Percentiles rank a stretch among this genome's conserved stretches.
These are phyloP conservation scores for Orientallactaga sibirica DNA, from an alignment of 2,797 vertebrate species.

Conservation along the genomic window DNA sequence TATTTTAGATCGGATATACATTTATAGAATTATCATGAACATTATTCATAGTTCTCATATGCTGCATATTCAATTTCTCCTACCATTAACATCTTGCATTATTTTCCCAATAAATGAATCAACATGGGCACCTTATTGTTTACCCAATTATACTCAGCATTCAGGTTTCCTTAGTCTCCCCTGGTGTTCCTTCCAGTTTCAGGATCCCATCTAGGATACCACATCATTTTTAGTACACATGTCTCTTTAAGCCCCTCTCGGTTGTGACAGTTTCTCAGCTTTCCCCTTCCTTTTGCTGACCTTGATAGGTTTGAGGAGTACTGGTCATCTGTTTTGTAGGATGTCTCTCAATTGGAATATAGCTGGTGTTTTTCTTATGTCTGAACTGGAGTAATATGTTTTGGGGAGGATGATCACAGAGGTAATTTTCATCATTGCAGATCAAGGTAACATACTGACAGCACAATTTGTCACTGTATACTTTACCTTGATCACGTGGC, in stretches of 20 bases:
- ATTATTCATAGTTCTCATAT: neutral
- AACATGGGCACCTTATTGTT: neutral
- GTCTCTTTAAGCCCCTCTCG: neutral
- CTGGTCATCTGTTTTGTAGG: neutral
- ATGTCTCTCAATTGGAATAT: neutral
- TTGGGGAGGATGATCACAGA: neutral
- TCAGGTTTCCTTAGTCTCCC: neutral
- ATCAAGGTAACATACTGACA: neutral
- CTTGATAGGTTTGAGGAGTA: neutral
- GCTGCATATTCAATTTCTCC: neutral
- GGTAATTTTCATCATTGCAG: neutral
- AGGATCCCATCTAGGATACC: neutral
- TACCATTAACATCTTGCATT: constrained; percentile 7
- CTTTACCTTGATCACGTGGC: neutral
- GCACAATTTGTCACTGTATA: neutral
- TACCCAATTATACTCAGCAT: constrained; percentile 6
- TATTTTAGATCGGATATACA: constrained; percentile 50
- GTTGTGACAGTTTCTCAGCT: constrained; percentile 6
- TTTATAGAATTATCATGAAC: neutral
- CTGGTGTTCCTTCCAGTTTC: neutral
- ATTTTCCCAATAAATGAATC: constrained; percentile 7
- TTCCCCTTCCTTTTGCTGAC: constrained; percentile 10
- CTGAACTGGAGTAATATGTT: neutral
- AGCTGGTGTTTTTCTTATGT: neutral
- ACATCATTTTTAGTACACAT: neutral